phyloP scores from a whole-genome alignment of 2,113 vertebrate species.

The Catharus minimus region DNA sequence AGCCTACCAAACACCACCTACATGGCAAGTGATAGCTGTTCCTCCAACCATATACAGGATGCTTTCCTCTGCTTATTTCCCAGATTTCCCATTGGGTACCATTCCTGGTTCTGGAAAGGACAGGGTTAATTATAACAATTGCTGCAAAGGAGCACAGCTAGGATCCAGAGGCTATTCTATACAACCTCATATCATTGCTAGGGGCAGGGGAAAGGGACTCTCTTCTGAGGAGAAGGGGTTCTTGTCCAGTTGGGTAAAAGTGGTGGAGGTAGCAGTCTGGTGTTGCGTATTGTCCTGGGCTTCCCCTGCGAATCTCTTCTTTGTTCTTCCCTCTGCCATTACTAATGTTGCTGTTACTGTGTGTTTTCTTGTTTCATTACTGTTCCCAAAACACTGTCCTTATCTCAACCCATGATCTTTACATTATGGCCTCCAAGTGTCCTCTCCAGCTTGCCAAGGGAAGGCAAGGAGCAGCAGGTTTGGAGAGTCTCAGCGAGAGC shows the following conservation, averaged over 20 bases:
- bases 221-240: not conserved
- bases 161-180: not conserved
- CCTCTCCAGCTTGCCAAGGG: not conserved
- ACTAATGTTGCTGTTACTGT: not conserved
- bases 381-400: not conserved
- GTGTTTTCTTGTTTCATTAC: not conserved
- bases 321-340: not conserved
- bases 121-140: not conserved
- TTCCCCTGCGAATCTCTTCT: not conserved
- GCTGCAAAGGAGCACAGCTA: not conserved
- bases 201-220: not conserved
- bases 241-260: not conserved
- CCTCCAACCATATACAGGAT: not conserved
- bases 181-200: not conserved
- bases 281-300: not conserved
- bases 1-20: not conserved
- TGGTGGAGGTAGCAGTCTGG: accelerated
- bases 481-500: not conserved
- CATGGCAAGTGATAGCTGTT: not conserved
- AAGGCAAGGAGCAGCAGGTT: not conserved
- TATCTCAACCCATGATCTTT: not conserved
- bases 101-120: not conserved
- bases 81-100: not conserved
- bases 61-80: not conserved
- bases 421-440: not conserved